These are phyloP conservation scores for Melanophora roralis DNA, from an alignment of 2,888 invertebrate species.

Conservation along the genomic window DNA sequence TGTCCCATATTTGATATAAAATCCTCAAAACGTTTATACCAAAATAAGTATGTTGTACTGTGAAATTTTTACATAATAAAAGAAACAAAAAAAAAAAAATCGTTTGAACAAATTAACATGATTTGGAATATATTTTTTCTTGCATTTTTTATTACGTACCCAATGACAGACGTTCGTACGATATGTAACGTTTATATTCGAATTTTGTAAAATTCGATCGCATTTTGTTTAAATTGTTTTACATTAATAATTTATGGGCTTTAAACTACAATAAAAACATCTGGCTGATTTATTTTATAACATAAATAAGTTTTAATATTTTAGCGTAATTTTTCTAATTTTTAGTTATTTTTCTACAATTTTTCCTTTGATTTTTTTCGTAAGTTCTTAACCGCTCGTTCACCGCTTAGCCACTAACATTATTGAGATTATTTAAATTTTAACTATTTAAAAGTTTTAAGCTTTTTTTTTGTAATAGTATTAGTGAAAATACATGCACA, in stretches of 20 bases:
- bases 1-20: no score
- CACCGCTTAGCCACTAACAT: slow-evolving; percentile 71
- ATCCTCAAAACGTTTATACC: no score
- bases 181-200: slow-evolving; percentile 73
- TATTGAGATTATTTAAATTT: slow-evolving; percentile 56
- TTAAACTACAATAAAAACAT: slow-evolving; percentile 14
- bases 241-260: no score
- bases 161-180: slow-evolving; percentile 71
- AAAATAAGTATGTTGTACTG: no score
- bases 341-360: neutral
- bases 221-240: slow-evolving; percentile 50
- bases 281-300: no score
- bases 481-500: neutral
- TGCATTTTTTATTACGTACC: slow-evolving; percentile 66
- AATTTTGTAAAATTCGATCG: slow-evolving; percentile 72
- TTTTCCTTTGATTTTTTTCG: slow-evolving; percentile 13
- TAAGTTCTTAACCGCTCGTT: slow-evolving; percentile 69
- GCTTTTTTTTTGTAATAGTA: slow-evolving; percentile 25
- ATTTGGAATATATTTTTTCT: neutral
- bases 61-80: no score
- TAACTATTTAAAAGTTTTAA: slow-evolving; percentile 52
- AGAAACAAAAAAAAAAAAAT: no score
- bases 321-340: neutral
- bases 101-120: no score
- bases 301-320: no score